Base-by-base conservation (phyloP, 1,140 invertebrate species). In the Drosophila persimilis region DNA sequence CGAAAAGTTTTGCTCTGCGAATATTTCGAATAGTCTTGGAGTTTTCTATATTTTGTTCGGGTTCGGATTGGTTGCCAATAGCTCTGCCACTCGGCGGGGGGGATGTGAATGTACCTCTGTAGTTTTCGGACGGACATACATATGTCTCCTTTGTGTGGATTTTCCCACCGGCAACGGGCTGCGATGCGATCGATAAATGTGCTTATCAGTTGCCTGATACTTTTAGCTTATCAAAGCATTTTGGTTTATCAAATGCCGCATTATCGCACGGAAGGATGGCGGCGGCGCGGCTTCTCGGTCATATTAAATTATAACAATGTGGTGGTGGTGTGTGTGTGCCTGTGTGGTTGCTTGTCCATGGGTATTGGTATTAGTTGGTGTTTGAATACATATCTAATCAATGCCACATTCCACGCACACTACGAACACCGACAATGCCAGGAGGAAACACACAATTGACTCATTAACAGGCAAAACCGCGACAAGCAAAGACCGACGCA, bases 381-480 rank as follows among this genome's bases (percentile, higher is more conserved):
- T 15, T 44, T 59, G 71, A 59, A 39, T 67, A 55, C 64, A 55
- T 61, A 73, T 80, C 77, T 86, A 85, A 85, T 85, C 80, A 86
- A 73, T 63, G 63, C 67, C 73, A 43, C 63, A 77, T 11, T 39
- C 35, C 35, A 39, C 64, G 73, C 59, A 60, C 59, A 58, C 41
- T 13, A 54, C 20, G 6, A 43, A 46, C 47, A 48, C 46, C 54
- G 60, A 79, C 66, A 64, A 65, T 61, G 24, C 52, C 41, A 46
- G 8, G 39, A 15, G 53, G 60, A 39, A 59, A 46, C 48, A 80
- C 77, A 84, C 81, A 86, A 86, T 86, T 86, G 83, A 88, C 83
- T 86, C 83, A 86, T 86, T 86, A 86, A 77, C 74, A 80, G 73
- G 76, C 83, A 72, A 86, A 86, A 86, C 81, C 81, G 81, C 81